Evolutionary conservation across 2,113 vertebrate genomes (phyloP).

Genomic region (Rynchops niger): DNA sequence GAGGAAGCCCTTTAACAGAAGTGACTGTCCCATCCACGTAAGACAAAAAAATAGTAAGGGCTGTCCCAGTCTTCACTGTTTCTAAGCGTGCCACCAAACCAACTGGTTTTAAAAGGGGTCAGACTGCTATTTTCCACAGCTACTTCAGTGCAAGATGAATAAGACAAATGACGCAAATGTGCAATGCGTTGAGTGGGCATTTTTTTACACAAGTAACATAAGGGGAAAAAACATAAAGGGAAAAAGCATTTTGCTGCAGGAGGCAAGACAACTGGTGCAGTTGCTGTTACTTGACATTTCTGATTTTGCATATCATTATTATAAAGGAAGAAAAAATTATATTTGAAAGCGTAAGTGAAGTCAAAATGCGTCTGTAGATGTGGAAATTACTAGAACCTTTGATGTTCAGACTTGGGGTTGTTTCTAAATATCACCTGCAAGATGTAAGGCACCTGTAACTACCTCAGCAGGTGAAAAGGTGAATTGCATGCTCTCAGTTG

Average conservation of each 20-base stretch:
- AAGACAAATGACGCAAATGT: neutral
- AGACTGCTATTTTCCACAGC: neutral
- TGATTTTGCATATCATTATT: neutral
- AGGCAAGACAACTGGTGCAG: neutral
- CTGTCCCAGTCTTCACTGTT: neutral
- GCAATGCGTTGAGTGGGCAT: fast-evolving
- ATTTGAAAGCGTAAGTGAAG: neutral
- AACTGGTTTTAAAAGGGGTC: neutral
- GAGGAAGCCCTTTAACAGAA: neutral
- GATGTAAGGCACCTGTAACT: neutral
- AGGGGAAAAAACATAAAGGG: neutral
- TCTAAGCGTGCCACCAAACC: neutral
- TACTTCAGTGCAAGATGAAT: neutral
- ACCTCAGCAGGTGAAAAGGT: neutral
- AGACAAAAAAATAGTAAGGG: neutral
- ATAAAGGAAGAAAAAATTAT: neutral
- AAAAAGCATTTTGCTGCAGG: neutral
- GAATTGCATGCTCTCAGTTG: neutral
- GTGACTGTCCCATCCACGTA: neutral
- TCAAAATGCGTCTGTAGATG: neutral
- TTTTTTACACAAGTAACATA: neutral
- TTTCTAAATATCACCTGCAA: neutral
- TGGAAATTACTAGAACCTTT: neutral
- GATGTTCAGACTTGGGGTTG: neutral
- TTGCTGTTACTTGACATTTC: neutral